These are phyloP conservation scores for Gorsachius goisagi DNA, from an alignment of 2,113 vertebrate species.

Conservation along the genomic window DNA sequence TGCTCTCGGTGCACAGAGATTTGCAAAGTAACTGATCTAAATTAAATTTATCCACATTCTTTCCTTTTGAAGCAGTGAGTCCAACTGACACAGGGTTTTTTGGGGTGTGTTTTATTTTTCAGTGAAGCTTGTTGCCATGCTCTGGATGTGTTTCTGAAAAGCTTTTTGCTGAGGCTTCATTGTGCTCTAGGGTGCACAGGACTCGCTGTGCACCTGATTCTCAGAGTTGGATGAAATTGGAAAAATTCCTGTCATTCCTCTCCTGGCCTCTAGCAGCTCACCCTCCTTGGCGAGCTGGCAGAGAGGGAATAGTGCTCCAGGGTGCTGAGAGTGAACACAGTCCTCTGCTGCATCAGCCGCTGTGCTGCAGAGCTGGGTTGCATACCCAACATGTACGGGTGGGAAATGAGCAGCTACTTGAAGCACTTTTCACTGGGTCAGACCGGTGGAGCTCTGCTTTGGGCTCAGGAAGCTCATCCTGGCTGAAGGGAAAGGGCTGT, in stretches of 20 bases:
- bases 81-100: not conserved
- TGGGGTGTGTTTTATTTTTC: not conserved
- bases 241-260: not conserved
- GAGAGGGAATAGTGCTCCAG: not conserved
- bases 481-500: not conserved
- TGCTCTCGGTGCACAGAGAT: not conserved
- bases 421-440: not conserved
- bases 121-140: not conserved
- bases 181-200: not conserved
- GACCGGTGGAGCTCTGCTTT: not conserved
- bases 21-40: not conserved
- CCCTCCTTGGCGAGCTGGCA: not conserved
- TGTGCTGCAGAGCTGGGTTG: not conserved
- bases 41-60: not conserved
- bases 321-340: not conserved
- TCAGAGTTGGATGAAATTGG: not conserved
- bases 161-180: not conserved
- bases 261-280: not conserved
- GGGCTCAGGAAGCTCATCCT: not conserved
- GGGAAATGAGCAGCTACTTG: not conserved
- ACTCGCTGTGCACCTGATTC: not conserved
- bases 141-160: not conserved
- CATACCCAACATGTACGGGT: rapidly evolving
- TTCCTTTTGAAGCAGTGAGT: not conserved
- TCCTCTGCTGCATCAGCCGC: not conserved